Evolutionary conservation across 2,113 vertebrate genomes (phyloP).

Genomic region (Atractosteus spatula): DNA sequence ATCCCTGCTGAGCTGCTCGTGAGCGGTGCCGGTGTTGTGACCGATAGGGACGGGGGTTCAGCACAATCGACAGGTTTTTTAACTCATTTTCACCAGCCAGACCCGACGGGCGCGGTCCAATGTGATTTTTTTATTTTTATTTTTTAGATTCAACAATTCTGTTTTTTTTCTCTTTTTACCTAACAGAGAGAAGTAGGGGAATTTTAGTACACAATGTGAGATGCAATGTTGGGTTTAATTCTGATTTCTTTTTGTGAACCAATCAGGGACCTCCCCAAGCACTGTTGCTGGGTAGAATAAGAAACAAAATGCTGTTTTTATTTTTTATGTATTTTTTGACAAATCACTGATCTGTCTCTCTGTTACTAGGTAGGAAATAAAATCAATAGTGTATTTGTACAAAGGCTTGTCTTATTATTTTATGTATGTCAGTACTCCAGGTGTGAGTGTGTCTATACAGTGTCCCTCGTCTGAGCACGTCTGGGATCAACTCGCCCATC

Average conservation of each 20-base stretch:
- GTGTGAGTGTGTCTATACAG: too few relatives aligned
- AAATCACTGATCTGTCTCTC: conserved; percentile 29
- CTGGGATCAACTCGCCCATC: too few relatives aligned
- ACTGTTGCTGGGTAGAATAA: conserved; percentile 23
- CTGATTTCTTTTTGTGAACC: conserved; percentile 16
- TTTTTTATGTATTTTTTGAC: conserved; percentile 28
- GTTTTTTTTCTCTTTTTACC: conserved; percentile 16
- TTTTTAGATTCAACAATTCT: not conserved
- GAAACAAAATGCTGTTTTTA: conserved; percentile 24
- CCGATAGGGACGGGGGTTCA: too few relatives aligned
- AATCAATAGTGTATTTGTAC: conserved; percentile 25
- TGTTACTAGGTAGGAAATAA: conserved; percentile 29
- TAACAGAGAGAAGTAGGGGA: conserved; percentile 19
- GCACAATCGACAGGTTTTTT: too few relatives aligned
- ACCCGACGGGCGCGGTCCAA: too few relatives aligned
- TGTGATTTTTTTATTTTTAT: too few relatives aligned
- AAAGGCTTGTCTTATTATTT: not conserved
- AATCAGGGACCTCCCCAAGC: conserved; percentile 26
- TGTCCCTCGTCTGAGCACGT: too few relatives aligned
- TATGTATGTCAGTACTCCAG: not conserved
- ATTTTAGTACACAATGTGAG: conserved; percentile 9
- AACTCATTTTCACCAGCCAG: too few relatives aligned
- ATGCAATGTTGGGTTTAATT: not conserved
- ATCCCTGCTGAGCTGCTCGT: too few relatives aligned
- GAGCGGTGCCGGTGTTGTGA: too few relatives aligned